A percentile compares a stretch with the other conserved stretches of the same genome.
Conservation (phyloP, 2,113 vertebrate genomes). For the Catharus fuscescens region DNA sequence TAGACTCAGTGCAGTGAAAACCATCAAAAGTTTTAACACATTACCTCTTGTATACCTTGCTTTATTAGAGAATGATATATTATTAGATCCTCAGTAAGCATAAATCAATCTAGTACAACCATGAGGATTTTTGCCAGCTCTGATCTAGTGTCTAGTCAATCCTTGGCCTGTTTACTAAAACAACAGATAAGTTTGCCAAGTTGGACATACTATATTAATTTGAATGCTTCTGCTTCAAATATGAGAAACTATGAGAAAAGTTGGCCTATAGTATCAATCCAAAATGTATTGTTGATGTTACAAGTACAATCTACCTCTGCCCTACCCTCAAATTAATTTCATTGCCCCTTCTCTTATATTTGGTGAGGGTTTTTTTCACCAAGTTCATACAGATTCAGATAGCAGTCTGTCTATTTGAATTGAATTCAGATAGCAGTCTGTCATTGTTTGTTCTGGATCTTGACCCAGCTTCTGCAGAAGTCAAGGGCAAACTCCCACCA, state of each 20-base stretch:
- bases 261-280: fast-evolving
- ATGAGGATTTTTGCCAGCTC: neutral
- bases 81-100: neutral
- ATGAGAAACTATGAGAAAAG: neutral
- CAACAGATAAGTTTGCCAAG: slow-evolving; percentile 6
- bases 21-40: neutral
- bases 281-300: neutral
- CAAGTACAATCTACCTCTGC: neutral
- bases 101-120: neutral
- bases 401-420: neutral
- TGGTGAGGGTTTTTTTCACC: neutral
- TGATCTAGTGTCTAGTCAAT: slow-evolving; percentile 21
- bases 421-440: neutral
- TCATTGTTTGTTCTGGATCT: slow-evolving; percentile 9
- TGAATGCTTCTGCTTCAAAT: neutral
- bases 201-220: neutral
- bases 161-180: slow-evolving; percentile 1
- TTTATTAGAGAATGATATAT: neutral
- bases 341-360: neutral
- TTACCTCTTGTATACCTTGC: neutral
- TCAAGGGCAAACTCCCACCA: neutral
- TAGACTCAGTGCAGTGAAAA: neutral
- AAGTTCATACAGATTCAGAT: neutral
- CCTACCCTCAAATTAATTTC: neutral
- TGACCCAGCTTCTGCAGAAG: slow-evolving; percentile 11